Conservation (phyloP, 1,140 invertebrate genomes). For the Callitettix versicolor region DNA sequence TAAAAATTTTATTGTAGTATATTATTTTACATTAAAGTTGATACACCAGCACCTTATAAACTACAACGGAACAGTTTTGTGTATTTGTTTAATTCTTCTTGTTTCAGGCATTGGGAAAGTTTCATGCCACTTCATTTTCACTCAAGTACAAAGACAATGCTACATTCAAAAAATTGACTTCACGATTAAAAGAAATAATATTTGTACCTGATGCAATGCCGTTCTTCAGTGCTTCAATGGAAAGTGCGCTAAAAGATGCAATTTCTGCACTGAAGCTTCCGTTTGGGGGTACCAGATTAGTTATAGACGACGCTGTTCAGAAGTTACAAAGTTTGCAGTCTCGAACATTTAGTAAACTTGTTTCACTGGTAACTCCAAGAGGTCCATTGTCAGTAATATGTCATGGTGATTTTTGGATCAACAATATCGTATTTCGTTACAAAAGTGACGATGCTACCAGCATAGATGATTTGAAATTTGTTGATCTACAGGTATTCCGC, state of each 20-base stretch:
- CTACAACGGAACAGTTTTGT: no score
- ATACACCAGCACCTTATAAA: no score
- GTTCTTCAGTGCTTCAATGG: conserved; percentile 27
- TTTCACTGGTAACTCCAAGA: conserved; percentile 10
- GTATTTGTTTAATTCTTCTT: no score
- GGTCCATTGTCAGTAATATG: conserved; percentile 23
- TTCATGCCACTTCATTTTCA: conserved; percentile 42
- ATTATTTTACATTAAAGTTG: no score
- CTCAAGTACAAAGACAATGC: conserved; percentile 31
- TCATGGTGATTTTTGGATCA: conserved; percentile 44
- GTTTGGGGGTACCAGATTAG: conserved; percentile 21
- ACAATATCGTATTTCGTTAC: conserved; percentile 40
- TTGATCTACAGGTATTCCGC: conserved; percentile 35
- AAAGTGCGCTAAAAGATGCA: conserved; percentile 26
- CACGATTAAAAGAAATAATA: conserved; percentile 13
- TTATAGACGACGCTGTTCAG: conserved; percentile 24
- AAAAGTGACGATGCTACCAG: conserved; percentile 22
- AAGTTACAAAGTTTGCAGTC: conserved; percentile 16
- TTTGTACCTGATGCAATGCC: conserved; percentile 24
- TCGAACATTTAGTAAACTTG: conserved; percentile 16
- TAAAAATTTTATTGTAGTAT: no score
- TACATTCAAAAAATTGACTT: conserved; percentile 22
- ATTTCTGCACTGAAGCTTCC: conserved; percentile 8
- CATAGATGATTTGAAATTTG: conserved; percentile 27
- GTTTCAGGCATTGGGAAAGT: conserved; percentile 38